A percentile compares a stretch with the other conserved stretches of the same genome.
These are phyloP conservation scores for Chelonus insularis DNA, from an alignment of 1,140 invertebrate species.

Conservation along the genomic window DNA sequence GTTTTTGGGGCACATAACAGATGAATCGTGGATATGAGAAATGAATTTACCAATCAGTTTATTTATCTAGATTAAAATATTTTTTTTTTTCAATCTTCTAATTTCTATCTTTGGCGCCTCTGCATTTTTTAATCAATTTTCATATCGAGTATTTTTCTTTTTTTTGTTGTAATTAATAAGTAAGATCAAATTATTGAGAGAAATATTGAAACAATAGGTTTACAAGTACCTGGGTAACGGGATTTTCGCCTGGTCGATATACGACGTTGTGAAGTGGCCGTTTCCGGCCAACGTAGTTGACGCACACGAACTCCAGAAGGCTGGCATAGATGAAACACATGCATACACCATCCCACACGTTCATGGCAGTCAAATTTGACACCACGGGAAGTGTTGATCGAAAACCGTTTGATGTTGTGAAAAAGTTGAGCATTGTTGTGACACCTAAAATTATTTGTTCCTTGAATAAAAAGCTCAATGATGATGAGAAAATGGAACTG, in stretches of 20 bases:
- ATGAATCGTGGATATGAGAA: conserved; percentile 31
- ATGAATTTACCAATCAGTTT: conserved; percentile 30
- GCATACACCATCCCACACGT: conserved; percentile 93
- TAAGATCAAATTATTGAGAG: neutral
- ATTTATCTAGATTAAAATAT: neutral
- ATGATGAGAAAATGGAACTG: too few species aligned
- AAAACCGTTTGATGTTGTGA: conserved; percentile 91
- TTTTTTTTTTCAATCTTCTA: neutral
- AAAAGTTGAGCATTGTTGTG: conserved; percentile 97
- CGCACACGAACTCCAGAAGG: conserved; percentile 89
- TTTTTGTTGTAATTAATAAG: too few species aligned
- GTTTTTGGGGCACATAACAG: conserved; percentile 31
- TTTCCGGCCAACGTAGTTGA: conserved; percentile 93
- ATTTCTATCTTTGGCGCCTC: too few species aligned
- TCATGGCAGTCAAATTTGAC: conserved; percentile 92
- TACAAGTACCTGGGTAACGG: conserved; percentile 79
- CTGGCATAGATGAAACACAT: conserved; percentile 97
- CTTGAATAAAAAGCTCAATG: too few species aligned
- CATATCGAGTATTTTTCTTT: too few species aligned
- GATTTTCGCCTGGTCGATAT: conserved; percentile 86
- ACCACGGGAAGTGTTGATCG: conserved; percentile 88
- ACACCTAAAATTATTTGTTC: conserved; percentile 78
- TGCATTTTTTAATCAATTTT: too few species aligned
- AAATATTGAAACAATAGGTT: conserved; percentile 4
- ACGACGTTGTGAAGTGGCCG: conserved; percentile 85